Conservation (phyloP, 2,113 vertebrate species). For the Melanerpes aurifrons region DNA sequence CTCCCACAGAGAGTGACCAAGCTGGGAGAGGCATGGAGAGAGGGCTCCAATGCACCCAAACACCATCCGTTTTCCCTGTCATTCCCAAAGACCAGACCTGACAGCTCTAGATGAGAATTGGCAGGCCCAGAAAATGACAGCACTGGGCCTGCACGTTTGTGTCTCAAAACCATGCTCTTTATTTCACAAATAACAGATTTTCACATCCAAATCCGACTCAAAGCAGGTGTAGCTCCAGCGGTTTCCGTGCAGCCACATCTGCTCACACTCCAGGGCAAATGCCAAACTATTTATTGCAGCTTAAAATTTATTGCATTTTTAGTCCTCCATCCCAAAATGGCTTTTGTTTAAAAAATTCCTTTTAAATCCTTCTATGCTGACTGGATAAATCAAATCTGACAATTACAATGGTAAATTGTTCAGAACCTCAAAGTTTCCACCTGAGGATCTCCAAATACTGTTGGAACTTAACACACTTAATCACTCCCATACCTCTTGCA, state of each 20-base stretch:
- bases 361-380: slow-evolving; percentile 32
- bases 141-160: accelerated
- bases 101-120: not conserved
- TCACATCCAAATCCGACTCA: not conserved
- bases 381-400: slow-evolving; percentile 52
- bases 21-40: not conserved
- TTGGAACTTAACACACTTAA: not conserved
- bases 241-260: slow-evolving; percentile 48
- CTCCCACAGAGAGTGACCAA: not conserved
- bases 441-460: slow-evolving; percentile 38
- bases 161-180: not conserved
- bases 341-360: slow-evolving; percentile 59
- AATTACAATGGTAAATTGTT: slow-evolving; percentile 41
- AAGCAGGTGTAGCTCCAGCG: slow-evolving; percentile 54
- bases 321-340: not conserved
- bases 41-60: not conserved
- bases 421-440: slow-evolving; percentile 37
- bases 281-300: slow-evolving; percentile 57
- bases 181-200: slow-evolving; percentile 22
- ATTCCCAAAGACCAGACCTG: not conserved
- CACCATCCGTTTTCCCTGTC: not conserved
- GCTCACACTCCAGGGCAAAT: slow-evolving; percentile 6
- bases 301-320: slow-evolving; percentile 60
- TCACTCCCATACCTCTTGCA: not conserved
- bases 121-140: not conserved